These are phyloP conservation scores for Scarus forsteni DNA, from an alignment of 2,797 vertebrate genomes.

Conservation along the genomic window DNA sequence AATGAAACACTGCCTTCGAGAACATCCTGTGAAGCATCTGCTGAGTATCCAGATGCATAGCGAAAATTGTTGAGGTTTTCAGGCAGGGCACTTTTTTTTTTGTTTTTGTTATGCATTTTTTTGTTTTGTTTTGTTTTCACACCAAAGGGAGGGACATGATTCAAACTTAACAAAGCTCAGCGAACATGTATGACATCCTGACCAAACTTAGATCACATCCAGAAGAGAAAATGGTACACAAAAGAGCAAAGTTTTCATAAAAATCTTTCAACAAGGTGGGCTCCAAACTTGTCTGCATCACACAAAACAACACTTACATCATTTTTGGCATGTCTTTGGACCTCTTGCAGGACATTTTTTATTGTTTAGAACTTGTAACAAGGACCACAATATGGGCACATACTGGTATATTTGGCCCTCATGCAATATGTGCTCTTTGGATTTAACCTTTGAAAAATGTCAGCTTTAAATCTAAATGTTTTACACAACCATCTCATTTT, in stretches of 20 bases:
- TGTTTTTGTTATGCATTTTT: too few species aligned
- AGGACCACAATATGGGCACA: not conserved
- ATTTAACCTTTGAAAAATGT: too few species aligned
- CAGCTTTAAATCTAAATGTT: too few species aligned
- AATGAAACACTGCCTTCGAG: constrained; percentile 16
- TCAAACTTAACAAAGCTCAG: not conserved
- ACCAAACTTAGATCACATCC: not conserved
- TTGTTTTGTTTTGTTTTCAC: too few species aligned
- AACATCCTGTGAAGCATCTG: constrained; percentile 13
- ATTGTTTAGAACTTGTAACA: not conserved
- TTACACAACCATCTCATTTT: too few species aligned
- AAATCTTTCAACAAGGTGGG: not conserved
- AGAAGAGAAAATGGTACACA: not conserved
- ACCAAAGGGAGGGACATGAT: not conserved
- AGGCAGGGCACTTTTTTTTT: too few species aligned
- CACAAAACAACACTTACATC: not conserved
- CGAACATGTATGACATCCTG: not conserved
- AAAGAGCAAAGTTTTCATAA: not conserved
- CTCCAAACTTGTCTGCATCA: not conserved
- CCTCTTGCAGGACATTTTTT: not conserved
- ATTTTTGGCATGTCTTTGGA: not conserved
- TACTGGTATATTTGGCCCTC: not conserved
- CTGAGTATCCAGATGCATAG: constrained; percentile 1
- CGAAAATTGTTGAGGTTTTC: constrained; percentile 7
- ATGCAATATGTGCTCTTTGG: too few species aligned